Base-by-base conservation (phyloP, 2,888 invertebrate genomes). In the Fissipunctia ypsillon region DNA sequence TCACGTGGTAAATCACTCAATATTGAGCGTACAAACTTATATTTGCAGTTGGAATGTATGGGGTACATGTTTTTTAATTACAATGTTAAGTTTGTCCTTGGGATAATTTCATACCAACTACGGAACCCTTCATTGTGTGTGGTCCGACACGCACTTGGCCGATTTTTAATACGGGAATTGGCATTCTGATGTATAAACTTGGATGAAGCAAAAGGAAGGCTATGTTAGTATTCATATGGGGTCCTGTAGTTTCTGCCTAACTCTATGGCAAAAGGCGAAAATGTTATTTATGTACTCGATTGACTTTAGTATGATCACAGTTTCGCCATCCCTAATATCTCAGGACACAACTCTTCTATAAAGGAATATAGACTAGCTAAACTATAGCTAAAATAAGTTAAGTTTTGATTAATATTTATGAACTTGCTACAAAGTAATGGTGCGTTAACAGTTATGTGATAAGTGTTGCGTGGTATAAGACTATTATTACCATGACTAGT, bases 361-460 rank as follows among this genome's bases (percentile, higher is more conserved):
- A 28, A 64, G 16, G 31, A 59, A 19, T 28, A 54, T 50, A 31
- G 35, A 63, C 63, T n/a, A n/a, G n/a, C n/a, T 59, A 43, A 50
- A 50, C 12, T 35, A 45, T 73, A 57, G 22, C 19, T 76, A 28
- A 64, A 45, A 43, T 57, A 79, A 38, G 41, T 61, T n/a, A 71
- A 31, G 48, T 67, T 31, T 67, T 84, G 81, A 84, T 50, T 61
- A 76, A 59, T 85, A 84, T 84, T 75, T 81, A 83, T 84, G 50
- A 80, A 80, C 59, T 83, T 48, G 67, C 76, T 76, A 79, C 69
- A 78, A 84, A 78, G 43, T 61, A 71, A 74, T 59, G 80, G 85
- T 83, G 84, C 84, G 76, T 64, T 84, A 64, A 71, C 69, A 63
- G 68, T 73, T 85, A 83, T 83, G 50, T 75, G 67, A 67, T 85